These are phyloP conservation scores for Leucophenga montana DNA, from an alignment of 2,888 invertebrate genomes.

Conservation along the genomic window DNA sequence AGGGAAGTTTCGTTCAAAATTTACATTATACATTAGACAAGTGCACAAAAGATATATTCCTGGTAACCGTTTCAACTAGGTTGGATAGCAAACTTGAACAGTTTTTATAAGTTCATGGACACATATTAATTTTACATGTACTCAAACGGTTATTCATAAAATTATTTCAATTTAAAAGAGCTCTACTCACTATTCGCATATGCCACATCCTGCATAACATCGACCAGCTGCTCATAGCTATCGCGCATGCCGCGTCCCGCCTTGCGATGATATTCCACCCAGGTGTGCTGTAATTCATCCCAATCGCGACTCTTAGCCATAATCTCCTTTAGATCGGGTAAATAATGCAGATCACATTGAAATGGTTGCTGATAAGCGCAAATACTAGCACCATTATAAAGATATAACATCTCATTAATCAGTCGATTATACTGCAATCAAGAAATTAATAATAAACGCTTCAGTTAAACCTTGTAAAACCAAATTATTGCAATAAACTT, in stretches of 20 bases:
- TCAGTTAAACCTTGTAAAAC: not conserved
- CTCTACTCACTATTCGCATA: constrained; percentile 82
- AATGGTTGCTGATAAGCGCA: constrained; percentile 90
- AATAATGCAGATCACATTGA: constrained; percentile 85
- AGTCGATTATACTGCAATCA: constrained; percentile 84
- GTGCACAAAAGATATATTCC: too few relatives aligned
- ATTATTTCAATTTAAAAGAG: too few relatives aligned
- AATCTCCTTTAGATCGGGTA: constrained; percentile 83
- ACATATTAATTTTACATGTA: too few relatives aligned
- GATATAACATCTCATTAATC: constrained; percentile 90
- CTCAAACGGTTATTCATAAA: too few relatives aligned
- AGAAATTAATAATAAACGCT: constrained; percentile 7
- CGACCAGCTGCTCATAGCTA: constrained; percentile 85
- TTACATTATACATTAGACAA: too few relatives aligned
- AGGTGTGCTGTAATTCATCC: constrained; percentile 89
- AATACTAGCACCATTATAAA: constrained; percentile 88
- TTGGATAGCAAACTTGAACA: too few relatives aligned
- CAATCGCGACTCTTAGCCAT: constrained; percentile 89
- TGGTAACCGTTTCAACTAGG: too few relatives aligned
- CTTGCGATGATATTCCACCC: constrained; percentile 92
- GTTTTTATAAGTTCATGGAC: too few relatives aligned
- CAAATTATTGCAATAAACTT: constrained; percentile 59
- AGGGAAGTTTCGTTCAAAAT: too few relatives aligned
- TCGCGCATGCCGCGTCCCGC: constrained; percentile 87
- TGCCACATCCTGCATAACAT: constrained; percentile 86